Conservation (phyloP, 2,797 vertebrate genomes). For the Pachyuromys duprasi region DNA sequence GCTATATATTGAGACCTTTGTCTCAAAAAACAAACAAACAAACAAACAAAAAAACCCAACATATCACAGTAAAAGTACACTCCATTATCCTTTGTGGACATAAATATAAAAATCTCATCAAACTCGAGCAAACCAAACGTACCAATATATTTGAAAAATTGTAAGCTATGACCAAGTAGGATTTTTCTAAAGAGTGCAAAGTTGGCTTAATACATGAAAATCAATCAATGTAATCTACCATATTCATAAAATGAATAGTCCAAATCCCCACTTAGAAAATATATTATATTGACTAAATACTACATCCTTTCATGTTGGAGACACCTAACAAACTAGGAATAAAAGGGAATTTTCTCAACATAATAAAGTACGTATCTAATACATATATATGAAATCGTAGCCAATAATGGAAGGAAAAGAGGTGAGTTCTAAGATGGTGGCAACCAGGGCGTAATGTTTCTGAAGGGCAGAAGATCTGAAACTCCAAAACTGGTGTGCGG, state of each 20-base stretch:
- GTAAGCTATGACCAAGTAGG: constrained; percentile 26
- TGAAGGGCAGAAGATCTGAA: too few species aligned
- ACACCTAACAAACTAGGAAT: constrained; percentile 12
- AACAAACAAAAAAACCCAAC: too few species aligned
- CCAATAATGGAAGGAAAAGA: neutral
- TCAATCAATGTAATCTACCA: constrained; percentile 30
- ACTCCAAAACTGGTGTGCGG: too few species aligned
- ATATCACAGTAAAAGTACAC: neutral
- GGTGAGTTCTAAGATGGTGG: too few species aligned
- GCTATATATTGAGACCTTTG: neutral
- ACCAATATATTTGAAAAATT: constrained; percentile 59
- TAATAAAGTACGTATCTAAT: constrained; percentile 20
- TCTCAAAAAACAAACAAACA: neutral
- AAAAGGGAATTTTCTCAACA: neutral
- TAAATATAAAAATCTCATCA: constrained; percentile 45
- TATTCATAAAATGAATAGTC: constrained; percentile 43
- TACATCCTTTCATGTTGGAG: constrained; percentile 23
- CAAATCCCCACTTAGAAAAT: neutral
- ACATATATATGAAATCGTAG: neutral
- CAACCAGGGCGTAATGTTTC: too few species aligned
- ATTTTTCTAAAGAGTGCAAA: constrained; percentile 62
- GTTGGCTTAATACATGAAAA: constrained; percentile 43
- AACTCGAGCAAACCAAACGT: constrained; percentile 14
- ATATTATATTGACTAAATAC: constrained; percentile 16
- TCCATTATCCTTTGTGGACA: constrained; percentile 15